Base-by-base conservation (phyloP, 1,140 invertebrate species). In the Geopemphigus sp. region DNA sequence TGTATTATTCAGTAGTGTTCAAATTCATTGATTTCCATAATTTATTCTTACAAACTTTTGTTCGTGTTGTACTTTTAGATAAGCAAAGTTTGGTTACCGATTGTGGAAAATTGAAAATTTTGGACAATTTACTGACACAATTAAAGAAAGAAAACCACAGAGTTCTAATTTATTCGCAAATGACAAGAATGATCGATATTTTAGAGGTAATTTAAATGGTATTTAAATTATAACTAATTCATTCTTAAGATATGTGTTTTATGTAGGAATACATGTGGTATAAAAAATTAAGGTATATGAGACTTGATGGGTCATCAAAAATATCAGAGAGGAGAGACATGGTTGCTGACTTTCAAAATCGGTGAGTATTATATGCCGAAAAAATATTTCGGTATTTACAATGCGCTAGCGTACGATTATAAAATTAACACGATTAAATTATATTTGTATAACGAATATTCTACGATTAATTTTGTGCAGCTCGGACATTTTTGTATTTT, bases 101-200 rank as follows among this genome's bases (percentile, higher is more conserved):
- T 84, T 94, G 94, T n/a, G 95, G 95, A 1, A 98, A 99, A 86
- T 87, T 98, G 39, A 91, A 92, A 66, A 93, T 97, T 14, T 86
- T 99, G 26, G 96, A 98, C 84, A 90, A 89, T 29, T 87, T 98
- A 59, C 85, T 99, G 24, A 91, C 88, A 56, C 89, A 91, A 78
- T 86, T 98, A 2, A 95, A 97, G 83, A 90, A 92, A 80, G 90
- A 92, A 82, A 94, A 94, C 0, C 96, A 98, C 86, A 88, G 96
- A 81, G 96, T 98, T 0, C 88, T 98, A 11, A 95, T 98, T 83
- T 99, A 98, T 86, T 97, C 96, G 8, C 96, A 98, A 86, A 98
- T 98, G 95, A 97, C 95, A 0, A 93, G 94, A 85, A 97, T 98
- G 95, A 94, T 98, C 82, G 96, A 98, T 85, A 87, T 98, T 29